Base-by-base conservation (phyloP, 2,797 vertebrate genomes). In the Cephalopachus bancanus region DNA sequence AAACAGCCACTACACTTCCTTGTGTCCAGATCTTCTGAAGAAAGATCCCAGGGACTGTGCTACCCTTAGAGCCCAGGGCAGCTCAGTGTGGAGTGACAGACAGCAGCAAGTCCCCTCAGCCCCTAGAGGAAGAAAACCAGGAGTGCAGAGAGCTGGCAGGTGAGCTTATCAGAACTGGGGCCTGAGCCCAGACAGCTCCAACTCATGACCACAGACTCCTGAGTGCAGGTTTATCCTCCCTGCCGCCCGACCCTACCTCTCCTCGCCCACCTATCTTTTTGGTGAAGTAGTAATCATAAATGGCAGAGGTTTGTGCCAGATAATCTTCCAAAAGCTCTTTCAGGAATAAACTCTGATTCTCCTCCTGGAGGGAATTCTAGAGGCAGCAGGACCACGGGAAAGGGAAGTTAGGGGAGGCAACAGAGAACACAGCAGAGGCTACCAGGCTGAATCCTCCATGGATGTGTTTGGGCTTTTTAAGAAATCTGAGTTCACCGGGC, bases 281-380 rank as follows among this genome's bases (percentile, higher is more conserved):
- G 71, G 60, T 69, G 51, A 93, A 76, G 78, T 0, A n/a, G 59
- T 37, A 76, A 72, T 15, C 67, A 67, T 57, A 88, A 84, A 91
- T 57, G 59, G 30, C 28, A 75, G 28, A 30, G 33, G 59, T 11
- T 8, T 16, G 20, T 67, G 16, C n/a, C n/a, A 67, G 51, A 79
- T 37, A 79, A 91, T 76, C 85, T 83, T 33, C 14, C 14, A 59
- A 75, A 30, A 75, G 22, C 44, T 89, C 74, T 89, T 88, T 89
- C 57, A n/a, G 44, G 57, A 85, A 59, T 22, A 14, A 92, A 51
- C n/a, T 59, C 62, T 53, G 65, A 55, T 60, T 83, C 28, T 92
- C 64, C 85, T 80, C 33, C 91, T 44, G 4, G 20, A 90, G 60
- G 33, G 59, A 37, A 75, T 37, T 28, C 51, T 64, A 55, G 37